Conservation (phyloP, 1,140 invertebrate genomes). For the Diachasmimorpha longicaudata region DNA sequence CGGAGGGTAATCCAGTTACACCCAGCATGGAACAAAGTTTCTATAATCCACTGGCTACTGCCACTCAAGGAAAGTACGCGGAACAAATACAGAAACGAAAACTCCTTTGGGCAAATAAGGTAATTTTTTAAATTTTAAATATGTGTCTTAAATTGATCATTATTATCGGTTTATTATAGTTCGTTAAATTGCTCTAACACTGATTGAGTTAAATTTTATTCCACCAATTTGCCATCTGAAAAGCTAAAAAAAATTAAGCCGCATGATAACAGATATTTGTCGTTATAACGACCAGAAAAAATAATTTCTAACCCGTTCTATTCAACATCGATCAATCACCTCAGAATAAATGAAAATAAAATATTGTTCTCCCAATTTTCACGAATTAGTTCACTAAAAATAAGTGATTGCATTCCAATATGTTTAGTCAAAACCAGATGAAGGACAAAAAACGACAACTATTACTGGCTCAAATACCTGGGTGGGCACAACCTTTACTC, state of each 20-base stretch:
- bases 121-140: slow-evolving; percentile 27
- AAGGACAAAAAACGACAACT: slow-evolving; percentile 42
- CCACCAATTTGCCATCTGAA: too few species aligned
- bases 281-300: too few species aligned
- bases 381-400: neutral
- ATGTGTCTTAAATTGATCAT: neutral
- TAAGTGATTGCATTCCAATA: neutral
- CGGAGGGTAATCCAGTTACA: slow-evolving; percentile 37
- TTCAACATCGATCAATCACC: too few species aligned
- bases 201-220: too few species aligned
- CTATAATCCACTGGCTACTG: slow-evolving; percentile 81
- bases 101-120: slow-evolving; percentile 84
- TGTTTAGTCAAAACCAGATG: slow-evolving; percentile 46
- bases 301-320: too few species aligned
- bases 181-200: too few species aligned
- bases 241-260: too few species aligned
- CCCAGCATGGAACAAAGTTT: slow-evolving; percentile 68
- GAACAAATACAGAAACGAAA: slow-evolving; percentile 91
- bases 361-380: neutral
- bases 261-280: too few species aligned
- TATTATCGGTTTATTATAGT: too few species aligned
- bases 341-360: too few species aligned
- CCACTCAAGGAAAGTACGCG: slow-evolving; percentile 83
- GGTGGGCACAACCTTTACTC: slow-evolving; percentile 83
- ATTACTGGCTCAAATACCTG: slow-evolving; percentile 71